Percentiles rank a stretch among this genome's conserved stretches.
Conservation (phyloP, 1,140 invertebrate genomes). For the Papilio polytes region DNA sequence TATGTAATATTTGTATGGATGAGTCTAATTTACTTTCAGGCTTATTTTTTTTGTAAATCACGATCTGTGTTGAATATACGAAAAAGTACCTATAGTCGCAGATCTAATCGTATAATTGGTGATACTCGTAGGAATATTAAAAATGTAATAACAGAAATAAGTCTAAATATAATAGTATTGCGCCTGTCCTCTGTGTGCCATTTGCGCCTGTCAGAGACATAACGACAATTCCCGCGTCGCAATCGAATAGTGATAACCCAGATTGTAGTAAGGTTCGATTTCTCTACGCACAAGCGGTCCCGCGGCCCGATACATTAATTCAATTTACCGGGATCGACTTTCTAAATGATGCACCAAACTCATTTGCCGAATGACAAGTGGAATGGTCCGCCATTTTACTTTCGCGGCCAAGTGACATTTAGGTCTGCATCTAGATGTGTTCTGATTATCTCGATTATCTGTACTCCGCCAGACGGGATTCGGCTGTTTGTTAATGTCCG, state of each 20-base stretch:
- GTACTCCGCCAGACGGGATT: slow-evolving; percentile 54
- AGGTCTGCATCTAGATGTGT: slow-evolving; percentile 69
- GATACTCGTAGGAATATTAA: neutral
- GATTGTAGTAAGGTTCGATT: slow-evolving; percentile 42
- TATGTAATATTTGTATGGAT: no score
- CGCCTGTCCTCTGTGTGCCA: neutral
- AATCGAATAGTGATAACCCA: slow-evolving; percentile 32
- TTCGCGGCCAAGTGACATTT: slow-evolving; percentile 70
- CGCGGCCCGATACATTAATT: slow-evolving; percentile 56
- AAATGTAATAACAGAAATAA: neutral
- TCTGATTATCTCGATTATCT: slow-evolving; percentile 62
- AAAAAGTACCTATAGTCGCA: no score
- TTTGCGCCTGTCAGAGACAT: slow-evolving; percentile 13
- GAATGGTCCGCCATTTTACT: slow-evolving; percentile 70
- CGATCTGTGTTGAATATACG: no score
- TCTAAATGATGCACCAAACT: slow-evolving; percentile 79
- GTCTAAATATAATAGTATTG: neutral
- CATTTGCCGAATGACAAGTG: slow-evolving; percentile 77
- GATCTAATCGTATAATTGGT: neutral
- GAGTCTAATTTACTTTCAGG: no score
- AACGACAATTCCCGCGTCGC: slow-evolving; percentile 39
- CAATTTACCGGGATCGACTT: slow-evolving; percentile 73
- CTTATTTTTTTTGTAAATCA: no score
- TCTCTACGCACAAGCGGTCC: slow-evolving; percentile 46
- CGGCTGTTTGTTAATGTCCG: slow-evolving; percentile 56